phyloP scores from a whole-genome alignment of 2,797 vertebrate species.

The Tangara arthus region DNA sequence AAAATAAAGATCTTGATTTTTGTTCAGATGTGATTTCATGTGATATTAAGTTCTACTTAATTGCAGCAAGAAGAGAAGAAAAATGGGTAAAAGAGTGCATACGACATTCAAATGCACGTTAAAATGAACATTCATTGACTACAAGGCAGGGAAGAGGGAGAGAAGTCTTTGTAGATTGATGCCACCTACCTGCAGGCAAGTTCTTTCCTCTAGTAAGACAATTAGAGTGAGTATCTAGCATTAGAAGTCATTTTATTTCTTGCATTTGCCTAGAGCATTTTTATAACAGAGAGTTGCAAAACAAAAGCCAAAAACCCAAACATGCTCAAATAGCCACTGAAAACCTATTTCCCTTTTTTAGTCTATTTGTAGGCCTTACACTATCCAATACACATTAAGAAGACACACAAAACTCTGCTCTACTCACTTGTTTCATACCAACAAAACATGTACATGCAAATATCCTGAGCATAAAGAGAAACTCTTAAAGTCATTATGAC shows the following conservation, averaged over 20 bases:
- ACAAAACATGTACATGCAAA: slow-evolving; percentile 27
- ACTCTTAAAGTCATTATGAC: slow-evolving; percentile 44
- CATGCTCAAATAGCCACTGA: not conserved
- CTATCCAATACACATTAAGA: not conserved
- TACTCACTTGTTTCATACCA: not conserved
- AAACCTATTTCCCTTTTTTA: not conserved
- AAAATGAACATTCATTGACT: not conserved
- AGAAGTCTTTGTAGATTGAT: not conserved
- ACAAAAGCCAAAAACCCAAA: not conserved
- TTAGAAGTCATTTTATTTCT: not conserved
- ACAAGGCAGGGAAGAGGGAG: not conserved
- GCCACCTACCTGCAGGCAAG: not conserved
- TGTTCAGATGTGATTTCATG: not conserved
- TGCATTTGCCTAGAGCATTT: not conserved
- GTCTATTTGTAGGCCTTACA: not conserved
- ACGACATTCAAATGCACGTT: not conserved
- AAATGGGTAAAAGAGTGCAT: not conserved
- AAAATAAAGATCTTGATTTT: not conserved
- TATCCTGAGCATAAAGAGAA: slow-evolving; percentile 24
- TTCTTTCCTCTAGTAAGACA: not conserved
- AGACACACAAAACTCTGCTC: not conserved
- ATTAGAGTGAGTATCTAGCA: not conserved
- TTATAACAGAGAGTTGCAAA: not conserved
- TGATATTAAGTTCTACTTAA: not conserved
- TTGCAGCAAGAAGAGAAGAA: not conserved